phyloP scores from a whole-genome alignment of 2,797 vertebrate species.

The Acanthurus leucopareius region DNA sequence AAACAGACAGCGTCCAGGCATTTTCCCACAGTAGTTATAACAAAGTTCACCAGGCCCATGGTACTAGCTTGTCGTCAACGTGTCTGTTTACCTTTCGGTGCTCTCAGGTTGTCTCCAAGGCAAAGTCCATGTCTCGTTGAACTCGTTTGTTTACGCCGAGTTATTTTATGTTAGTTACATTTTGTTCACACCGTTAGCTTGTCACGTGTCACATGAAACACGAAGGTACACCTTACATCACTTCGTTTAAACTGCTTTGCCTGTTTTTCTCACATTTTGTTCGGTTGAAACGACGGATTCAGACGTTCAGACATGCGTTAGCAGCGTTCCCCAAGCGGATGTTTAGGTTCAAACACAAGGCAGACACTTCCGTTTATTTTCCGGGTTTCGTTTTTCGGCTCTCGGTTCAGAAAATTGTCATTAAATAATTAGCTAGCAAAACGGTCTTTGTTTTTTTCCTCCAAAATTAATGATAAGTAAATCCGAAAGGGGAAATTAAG shows the following conservation, averaged over 20 bases:
- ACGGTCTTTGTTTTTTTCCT: neutral
- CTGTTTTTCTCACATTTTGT: neutral
- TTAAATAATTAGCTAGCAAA: neutral
- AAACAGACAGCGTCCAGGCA: conserved; percentile 84
- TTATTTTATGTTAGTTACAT: conserved; percentile 41
- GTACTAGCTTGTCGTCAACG: conserved; percentile 13
- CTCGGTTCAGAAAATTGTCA: accelerated
- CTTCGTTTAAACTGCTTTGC: neutral
- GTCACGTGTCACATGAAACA: neutral
- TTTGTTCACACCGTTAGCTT: neutral
- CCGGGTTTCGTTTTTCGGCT: conserved; percentile 27
- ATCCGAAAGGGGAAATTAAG: accelerated
- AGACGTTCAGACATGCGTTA: conserved; percentile 57
- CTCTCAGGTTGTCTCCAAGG: conserved; percentile 18
- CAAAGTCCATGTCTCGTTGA: conserved; percentile 54
- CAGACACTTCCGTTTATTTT: conserved; percentile 64
- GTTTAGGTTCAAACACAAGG: conserved; percentile 80
- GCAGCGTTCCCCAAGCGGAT: conserved; percentile 67
- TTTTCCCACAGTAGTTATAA: conserved; percentile 79
- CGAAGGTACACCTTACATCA: accelerated
- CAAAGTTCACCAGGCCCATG: conserved; percentile 81
- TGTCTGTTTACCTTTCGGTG: neutral
- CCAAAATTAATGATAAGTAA: accelerated
- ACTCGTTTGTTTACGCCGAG: neutral
- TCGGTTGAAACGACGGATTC: conserved; percentile 2